Percentiles rank a stretch among this genome's conserved stretches.
These are phyloP conservation scores for Tipula lateralis DNA, from an alignment of 2,888 invertebrate genomes.

Conservation along the genomic window DNA sequence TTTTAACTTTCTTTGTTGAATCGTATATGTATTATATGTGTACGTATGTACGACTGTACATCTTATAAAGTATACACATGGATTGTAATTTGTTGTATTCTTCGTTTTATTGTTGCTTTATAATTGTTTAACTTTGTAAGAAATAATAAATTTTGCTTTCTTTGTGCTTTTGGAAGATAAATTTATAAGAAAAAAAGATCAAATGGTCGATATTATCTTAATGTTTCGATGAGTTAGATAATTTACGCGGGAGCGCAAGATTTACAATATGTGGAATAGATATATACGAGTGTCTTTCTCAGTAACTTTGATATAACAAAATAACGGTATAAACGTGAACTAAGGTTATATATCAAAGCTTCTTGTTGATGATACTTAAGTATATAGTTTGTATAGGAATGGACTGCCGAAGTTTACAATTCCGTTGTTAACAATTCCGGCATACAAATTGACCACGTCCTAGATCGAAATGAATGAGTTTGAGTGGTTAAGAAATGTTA, in stretches of 20 bases:
- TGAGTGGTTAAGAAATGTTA: no score
- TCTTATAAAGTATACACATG: background rate
- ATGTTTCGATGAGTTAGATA: background rate
- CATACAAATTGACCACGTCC: no score
- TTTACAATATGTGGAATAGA: no score
- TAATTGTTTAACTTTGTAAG: background rate
- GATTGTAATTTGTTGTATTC: background rate
- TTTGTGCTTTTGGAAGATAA: background rate
- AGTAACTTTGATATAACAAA: no score
- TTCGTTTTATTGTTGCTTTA: background rate
- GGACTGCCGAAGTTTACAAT: no score
- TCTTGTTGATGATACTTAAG: no score
- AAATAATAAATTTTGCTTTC: background rate
- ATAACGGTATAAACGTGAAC: no score
- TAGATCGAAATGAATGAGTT: no score
- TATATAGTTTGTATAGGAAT: no score
- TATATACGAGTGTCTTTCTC: no score
- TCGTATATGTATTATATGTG: background rate
- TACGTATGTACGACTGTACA: background rate
- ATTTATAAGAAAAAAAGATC: background rate
- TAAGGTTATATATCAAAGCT: no score
- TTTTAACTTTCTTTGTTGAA: slow-evolving; percentile 13
- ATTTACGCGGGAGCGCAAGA: background rate
- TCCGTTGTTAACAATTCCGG: no score
- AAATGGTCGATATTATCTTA: background rate